phyloP scores from a whole-genome alignment of 2,888 invertebrate species.

The Hermaeophaga mercurialis region DNA sequence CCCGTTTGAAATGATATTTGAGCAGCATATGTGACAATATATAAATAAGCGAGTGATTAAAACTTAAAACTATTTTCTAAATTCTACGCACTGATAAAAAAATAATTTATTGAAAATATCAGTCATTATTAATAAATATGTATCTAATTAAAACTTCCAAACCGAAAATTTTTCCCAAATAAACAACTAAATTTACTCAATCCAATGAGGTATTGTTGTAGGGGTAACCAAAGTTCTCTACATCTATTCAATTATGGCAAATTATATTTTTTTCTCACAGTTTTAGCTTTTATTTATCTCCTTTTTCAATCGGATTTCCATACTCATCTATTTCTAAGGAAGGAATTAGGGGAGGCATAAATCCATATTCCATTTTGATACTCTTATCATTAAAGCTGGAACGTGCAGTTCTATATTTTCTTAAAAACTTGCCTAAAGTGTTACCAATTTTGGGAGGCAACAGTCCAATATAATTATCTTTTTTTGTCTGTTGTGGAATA shows the following conservation, averaged over 20 bases:
- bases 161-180: conserved; percentile 10
- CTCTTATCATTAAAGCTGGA: conserved; percentile 67
- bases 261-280: conserved; percentile 6
- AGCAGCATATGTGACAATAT: not conserved
- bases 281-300: conserved; percentile 29
- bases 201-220: conserved; percentile 26
- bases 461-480: conserved; percentile 61
- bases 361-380: conserved; percentile 79
- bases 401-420: conserved; percentile 48
- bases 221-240: conserved; percentile 30
- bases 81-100: conserved; percentile 1
- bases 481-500: conserved; percentile 41
- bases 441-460: conserved; percentile 57
- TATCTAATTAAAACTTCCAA: conserved; percentile 12
- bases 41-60: conserved; percentile 1
- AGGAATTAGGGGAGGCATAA: conserved; percentile 80
- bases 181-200: conserved; percentile 17
- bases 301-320: conserved; percentile 65
- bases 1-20: not conserved
- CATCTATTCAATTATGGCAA: conserved; percentile 17
- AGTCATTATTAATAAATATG: conserved; percentile 23
- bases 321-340: conserved; percentile 80
- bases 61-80: not conserved
- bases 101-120: conserved; percentile 18
- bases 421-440: conserved; percentile 20